Base-by-base conservation (phyloP, 2,888 invertebrate genomes). In the Orthosia incerta region DNA sequence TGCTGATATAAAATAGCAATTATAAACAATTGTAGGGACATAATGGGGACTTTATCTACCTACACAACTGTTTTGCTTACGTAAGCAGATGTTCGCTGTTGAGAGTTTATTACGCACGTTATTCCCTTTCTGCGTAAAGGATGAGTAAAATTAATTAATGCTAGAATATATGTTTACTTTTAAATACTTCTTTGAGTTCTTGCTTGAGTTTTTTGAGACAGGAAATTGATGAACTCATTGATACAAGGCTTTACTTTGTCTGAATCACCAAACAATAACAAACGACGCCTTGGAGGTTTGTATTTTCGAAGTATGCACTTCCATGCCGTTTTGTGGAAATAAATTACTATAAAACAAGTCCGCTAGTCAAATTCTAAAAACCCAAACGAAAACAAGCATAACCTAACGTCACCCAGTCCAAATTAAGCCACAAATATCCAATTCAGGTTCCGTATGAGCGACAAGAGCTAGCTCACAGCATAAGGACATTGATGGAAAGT, bases 1-100 rank as follows among this genome's bases (percentile, higher is more conserved):
- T 92, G 92, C 90, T 92, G 88, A 90, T 74, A 73, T 77, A 74
- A 84, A 82, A 79, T 73, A 73, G 62, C 67, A 86, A 84, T 85
- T 86, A 86, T 80, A 79, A 80, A 78, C 72, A 76, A 75, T 73
- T 76, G 62, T 64, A 57, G 62, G 63, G 65, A 74, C 78, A 56
- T 78, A 83, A 83, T 71, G 39, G 63, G 63, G 2, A 72, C 74
- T 71, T 67, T 71, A 77, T 71, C 51, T 76, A 57, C 55, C 51
- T 76, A 63, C 55, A n/a, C 45, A 68, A 61, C 64, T 71, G 68
- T 70, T 67, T 83, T 63, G 66, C 57, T 79, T 79, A 62, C 48
- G 18, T 62, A 67, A 66, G 23, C 68, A 73, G 57, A 63, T 63
- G 68, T 57, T 82, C 69, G 23, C 51, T 48, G 51, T 65, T 61